Evolutionary conservation across 2,797 vertebrate genomes (phyloP), one percentile per base, ranked within the genome.

Genomic region (Phoxinus dragarum): DNA sequence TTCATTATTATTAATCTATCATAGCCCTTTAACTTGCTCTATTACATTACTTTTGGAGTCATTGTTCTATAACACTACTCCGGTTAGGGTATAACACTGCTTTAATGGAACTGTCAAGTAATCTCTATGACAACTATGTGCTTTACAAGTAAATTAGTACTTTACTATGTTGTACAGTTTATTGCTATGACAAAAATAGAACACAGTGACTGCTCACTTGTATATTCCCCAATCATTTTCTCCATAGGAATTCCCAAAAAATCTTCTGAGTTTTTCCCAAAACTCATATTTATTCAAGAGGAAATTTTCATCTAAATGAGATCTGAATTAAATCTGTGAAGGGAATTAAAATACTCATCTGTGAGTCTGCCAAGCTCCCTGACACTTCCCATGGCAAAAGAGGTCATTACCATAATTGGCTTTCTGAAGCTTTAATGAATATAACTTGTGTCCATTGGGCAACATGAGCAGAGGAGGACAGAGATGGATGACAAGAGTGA

Each of bases 391-490:
- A 44, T 38, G 88, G 93, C 90, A 90, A 91, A 91, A 83, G 67
- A 67, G 90, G 66, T 88, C 78, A 93, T 95, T 94, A 93, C 49
- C 92, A 93, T 94, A 94, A 95, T 93, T 93, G 91, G 94, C 92
- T 94, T 94, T 93, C 92, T 92, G 90, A 91, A 90, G 86, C 86
- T 90, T 88, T 94, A 94, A 95, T 94, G 92, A 94, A 92, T 92
- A 90, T 83, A 90, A 91, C 90, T 88, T 88, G 90, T 90, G 90
- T 92, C 89, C 89, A 88, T 86, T 87, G 90, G 90, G 87, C 86
- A 86, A 64, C 82, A 88, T 49, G 67, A 84, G 78, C 42, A 79
- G 40, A 83, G 73, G 36, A 21, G 21, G 73, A 84, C 52, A 86
- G 47, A 75, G 40, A 74, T 34, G 6, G 54, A n/a, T 40, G 21